Evolutionary conservation across 2,888 invertebrate genomes (phyloP).

Genomic region (Andrena flavipes): DNA sequence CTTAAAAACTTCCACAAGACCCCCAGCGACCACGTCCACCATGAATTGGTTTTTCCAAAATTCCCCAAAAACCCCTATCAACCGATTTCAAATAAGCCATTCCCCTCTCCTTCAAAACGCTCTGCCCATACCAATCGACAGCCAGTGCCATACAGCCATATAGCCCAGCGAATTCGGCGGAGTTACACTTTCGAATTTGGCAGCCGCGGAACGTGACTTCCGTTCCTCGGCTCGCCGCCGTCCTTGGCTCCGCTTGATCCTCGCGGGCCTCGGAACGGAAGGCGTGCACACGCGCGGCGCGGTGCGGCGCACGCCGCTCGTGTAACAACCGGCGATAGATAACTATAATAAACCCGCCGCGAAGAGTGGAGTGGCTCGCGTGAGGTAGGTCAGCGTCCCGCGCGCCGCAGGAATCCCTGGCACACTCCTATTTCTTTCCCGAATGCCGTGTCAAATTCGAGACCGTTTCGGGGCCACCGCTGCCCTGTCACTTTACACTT

Average conservation of each 20-base stretch:
- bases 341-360: slow-evolving; percentile 65
- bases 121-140: slow-evolving; percentile 1
- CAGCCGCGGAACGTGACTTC: slow-evolving; percentile 59
- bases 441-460: slow-evolving; percentile 26
- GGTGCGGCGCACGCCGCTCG: slow-evolving; percentile 35
- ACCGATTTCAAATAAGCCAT: too few relatives aligned
- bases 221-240: slow-evolving; percentile 43
- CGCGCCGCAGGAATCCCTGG: slow-evolving; percentile 43
- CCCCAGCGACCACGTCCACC: too few relatives aligned
- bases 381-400: slow-evolving; percentile 70
- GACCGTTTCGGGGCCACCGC: neutral
- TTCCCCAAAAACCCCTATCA: too few relatives aligned
- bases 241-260: slow-evolving; percentile 48
- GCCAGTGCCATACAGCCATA: neutral
- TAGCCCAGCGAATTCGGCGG: slow-evolving; percentile 48
- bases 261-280: slow-evolving; percentile 57
- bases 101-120: too few relatives aligned
- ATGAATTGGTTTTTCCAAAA: too few relatives aligned
- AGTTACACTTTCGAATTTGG: slow-evolving; percentile 59
- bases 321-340: slow-evolving; percentile 66
- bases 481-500: too few relatives aligned
- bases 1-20: too few relatives aligned
- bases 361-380: slow-evolving; percentile 53
- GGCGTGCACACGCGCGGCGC: slow-evolving; percentile 26
- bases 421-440: slow-evolving; percentile 42